These are phyloP conservation scores for Danio albolineatus DNA, from an alignment of 2,797 vertebrate genomes.

Conservation along the genomic window DNA sequence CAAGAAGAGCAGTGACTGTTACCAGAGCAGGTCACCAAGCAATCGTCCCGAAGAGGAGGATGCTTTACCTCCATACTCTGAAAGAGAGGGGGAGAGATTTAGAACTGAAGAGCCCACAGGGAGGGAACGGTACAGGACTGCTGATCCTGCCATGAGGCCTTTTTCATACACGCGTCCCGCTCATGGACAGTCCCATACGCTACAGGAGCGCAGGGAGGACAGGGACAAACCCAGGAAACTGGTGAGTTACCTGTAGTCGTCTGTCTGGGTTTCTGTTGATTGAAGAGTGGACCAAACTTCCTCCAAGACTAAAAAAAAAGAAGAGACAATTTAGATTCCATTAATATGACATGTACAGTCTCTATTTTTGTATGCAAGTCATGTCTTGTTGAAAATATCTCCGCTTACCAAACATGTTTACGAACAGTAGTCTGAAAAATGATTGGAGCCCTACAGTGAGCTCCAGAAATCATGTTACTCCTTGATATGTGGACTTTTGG, in stretches of 20 bases:
- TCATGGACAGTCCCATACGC: constrained; percentile 72
- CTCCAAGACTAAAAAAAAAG: not conserved
- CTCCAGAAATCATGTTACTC: constrained; percentile 3
- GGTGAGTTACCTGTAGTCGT: constrained; percentile 87
- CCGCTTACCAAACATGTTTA: not conserved
- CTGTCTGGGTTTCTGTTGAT: constrained; percentile 12
- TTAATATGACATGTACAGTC: not conserved
- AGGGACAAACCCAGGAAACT: constrained; percentile 88
- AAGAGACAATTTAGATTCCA: not conserved
- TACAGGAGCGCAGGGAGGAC: constrained; percentile 87
- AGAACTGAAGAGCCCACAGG: constrained; percentile 69
- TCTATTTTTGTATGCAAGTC: not conserved
- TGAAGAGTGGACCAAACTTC: constrained; percentile 13
- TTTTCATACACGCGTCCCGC: constrained; percentile 82
- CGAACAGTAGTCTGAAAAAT: not conserved
- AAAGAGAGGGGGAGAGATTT: constrained; percentile 79
- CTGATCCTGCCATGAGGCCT: constrained; percentile 73
- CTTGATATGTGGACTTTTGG: not conserved
- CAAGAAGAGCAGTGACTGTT: constrained; percentile 79
- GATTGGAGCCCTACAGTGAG: not conserved
- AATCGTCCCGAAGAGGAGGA: constrained; percentile 86
- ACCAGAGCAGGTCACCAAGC: constrained; percentile 82
- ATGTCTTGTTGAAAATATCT: not conserved
- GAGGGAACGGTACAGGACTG: constrained; percentile 69
- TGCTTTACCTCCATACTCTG: constrained; percentile 92